Percentiles rank a stretch among this genome's conserved stretches.
phyloP scores from a whole-genome alignment of 1,140 invertebrate genomes.

The Calosoma granatense region DNA sequence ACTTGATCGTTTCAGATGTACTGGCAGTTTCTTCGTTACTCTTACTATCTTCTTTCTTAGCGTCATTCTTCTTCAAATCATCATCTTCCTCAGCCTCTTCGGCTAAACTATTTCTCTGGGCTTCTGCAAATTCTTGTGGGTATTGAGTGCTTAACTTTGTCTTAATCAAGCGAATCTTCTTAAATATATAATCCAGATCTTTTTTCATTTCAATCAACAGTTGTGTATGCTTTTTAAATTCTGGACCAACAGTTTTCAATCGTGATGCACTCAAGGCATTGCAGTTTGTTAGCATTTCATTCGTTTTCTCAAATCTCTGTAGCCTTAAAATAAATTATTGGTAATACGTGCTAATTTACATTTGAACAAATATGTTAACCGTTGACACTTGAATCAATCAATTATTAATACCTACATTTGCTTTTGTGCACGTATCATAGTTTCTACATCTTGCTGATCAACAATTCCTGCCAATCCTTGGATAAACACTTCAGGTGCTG shows the following conservation, averaged over 20 bases:
- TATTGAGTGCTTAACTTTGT: conserved; percentile 74
- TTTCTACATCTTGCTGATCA: conserved; percentile 81
- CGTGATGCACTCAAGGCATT: conserved; percentile 76
- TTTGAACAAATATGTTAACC: conserved; percentile 1
- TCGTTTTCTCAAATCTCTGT: conserved; percentile 92
- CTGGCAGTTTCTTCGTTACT: conserved; percentile 12
- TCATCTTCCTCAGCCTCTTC: conserved; percentile 50
- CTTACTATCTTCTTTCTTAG: not conserved
- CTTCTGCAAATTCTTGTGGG: conserved; percentile 69
- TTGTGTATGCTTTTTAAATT: conserved; percentile 84
- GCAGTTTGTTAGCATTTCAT: conserved; percentile 94
- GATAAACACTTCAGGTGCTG: conserved; percentile 81
- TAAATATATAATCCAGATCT: conserved; percentile 57
- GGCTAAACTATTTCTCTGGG: conserved; percentile 49
- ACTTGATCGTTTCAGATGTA: not conserved
- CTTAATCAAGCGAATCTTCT: conserved; percentile 64
- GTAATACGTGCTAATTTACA: conserved; percentile 12
- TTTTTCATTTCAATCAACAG: conserved; percentile 63
- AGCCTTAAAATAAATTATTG: conserved; percentile 53
- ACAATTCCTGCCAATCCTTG: conserved; percentile 83
- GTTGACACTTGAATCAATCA: not conserved
- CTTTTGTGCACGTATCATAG: conserved; percentile 83
- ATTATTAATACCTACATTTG: conserved; percentile 61
- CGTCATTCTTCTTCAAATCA: conserved; percentile 22
- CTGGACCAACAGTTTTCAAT: conserved; percentile 66